Conservation (phyloP, 2,113 vertebrate species). For the Trichomycterus rosablanca region DNA sequence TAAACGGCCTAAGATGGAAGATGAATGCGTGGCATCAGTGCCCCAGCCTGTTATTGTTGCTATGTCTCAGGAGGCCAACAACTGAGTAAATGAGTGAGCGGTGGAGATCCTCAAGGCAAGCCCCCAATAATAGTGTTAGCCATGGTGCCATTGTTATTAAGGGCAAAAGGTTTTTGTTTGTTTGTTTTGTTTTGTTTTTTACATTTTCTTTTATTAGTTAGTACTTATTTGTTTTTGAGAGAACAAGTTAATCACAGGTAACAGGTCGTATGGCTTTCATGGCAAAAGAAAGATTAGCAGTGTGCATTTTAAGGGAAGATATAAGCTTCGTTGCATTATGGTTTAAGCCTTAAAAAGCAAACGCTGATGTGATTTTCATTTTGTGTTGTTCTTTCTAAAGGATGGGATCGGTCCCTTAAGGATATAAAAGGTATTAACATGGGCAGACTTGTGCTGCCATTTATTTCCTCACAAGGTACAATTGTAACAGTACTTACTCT, state of each 20-base stretch:
- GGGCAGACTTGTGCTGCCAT: constrained; percentile 13
- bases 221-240: constrained; percentile 14
- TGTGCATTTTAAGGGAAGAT: constrained; percentile 21
- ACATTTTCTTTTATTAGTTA: neutral
- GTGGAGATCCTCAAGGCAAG: constrained; percentile 33
- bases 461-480: constrained; percentile 46
- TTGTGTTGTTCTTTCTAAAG: constrained; percentile 19
- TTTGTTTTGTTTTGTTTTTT: neutral
- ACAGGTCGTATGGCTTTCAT: constrained; percentile 23
- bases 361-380: constrained; percentile 34
- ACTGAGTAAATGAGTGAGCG: constrained; percentile 36
- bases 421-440: constrained; percentile 28
- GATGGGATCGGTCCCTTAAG: constrained; percentile 21
- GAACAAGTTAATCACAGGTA: constrained; percentile 22
- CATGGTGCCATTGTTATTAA: constrained; percentile 39
- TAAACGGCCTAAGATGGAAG: constrained; percentile 82
- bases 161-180: too few species aligned
- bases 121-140: constrained; percentile 34
- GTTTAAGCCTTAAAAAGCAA: constrained; percentile 41
- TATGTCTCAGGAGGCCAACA: constrained; percentile 53
- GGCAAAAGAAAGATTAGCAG: constrained; percentile 14
- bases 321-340: constrained; percentile 28
- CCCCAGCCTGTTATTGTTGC: constrained; percentile 80
- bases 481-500: constrained; percentile 36
- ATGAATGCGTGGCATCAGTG: constrained; percentile 57